Base-by-base conservation (phyloP, 2,888 invertebrate genomes). In the Toxonevra muliebris region DNA sequence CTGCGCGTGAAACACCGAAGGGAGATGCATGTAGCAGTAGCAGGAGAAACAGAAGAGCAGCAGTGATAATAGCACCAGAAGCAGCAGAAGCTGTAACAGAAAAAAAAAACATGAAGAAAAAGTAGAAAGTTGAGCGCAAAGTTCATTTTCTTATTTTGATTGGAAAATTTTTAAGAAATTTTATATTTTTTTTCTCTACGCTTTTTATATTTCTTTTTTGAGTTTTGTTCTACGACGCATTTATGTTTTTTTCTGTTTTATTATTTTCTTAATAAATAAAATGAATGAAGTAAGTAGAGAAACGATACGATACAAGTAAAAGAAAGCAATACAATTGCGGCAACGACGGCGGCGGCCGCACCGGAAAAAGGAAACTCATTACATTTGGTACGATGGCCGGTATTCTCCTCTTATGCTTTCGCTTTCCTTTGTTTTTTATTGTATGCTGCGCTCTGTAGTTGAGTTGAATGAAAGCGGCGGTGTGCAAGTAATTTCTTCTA, bases 351-450 rank as follows among this genome's bases (percentile, higher is more conserved):
- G 45, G 10, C 48, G n/a, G 10, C 5, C 48, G 48, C 48, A 48
- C 48, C 13, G 48, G 48, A 48, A 48, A 48, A 48, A 48, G 48
- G 48, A 48, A 48, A 48, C 48, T 48, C 48, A 48, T 48, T 48
- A 48, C 48, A 48, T 48, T 48, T 48, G 48, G 10, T 48, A 15
- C 48, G 48, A 48, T 48, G 13, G 48, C 48, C 15, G 48, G 48
- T 1, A 15, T 15, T 48, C n/a, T 15, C 5, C 48, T 15, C 48
- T 13, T 15, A 10, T 5, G 48, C 48, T 15, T 13, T 48, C 48
- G 30, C 30, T 30, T 30, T 30, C 30, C 30, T n/a, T 48, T 48
- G 48, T 48, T 12, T 48, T 48, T 48, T 1, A 11, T 7, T 30
- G 30, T 30, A 30, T 30, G 30, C 30, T 30, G 30, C 30, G 30